A percentile compares a stretch with the other conserved stretches of the same genome.
Evolutionary conservation across 2,113 vertebrate species (phyloP).

Genomic region (Edolisoma coerulescens): DNA sequence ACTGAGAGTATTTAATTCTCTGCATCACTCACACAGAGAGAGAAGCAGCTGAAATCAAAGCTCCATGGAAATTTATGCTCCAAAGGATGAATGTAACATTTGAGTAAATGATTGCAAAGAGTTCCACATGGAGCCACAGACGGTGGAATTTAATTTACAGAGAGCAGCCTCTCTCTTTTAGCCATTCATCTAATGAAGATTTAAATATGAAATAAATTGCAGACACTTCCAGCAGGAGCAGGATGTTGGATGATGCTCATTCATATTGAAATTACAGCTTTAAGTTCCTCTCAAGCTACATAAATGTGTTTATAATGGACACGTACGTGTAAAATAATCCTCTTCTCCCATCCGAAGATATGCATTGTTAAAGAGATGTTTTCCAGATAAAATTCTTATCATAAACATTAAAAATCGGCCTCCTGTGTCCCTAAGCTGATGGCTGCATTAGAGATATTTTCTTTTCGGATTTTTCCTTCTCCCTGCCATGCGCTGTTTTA

Average conservation of each 20-base stretch:
- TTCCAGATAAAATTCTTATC: neutral
- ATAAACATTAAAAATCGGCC: neutral
- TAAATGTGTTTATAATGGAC: neutral
- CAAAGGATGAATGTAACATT: neutral
- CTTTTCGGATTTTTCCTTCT: neutral
- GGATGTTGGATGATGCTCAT: slow-evolving; percentile 9
- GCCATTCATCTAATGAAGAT: neutral
- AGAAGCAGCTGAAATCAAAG: neutral
- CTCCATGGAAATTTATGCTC: neutral
- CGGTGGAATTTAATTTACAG: neutral
- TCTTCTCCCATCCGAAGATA: neutral
- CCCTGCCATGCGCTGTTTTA: neutral
- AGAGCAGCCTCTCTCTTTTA: neutral
- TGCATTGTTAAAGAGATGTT: neutral
- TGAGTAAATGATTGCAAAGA: neutral
- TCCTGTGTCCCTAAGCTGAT: neutral
- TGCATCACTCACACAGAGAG: neutral
- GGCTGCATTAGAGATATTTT: neutral
- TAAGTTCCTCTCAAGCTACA: neutral
- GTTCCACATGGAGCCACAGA: neutral
- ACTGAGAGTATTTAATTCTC: neutral
- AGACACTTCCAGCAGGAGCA: slow-evolving; percentile 35
- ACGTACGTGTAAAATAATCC: neutral
- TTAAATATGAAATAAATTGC: slow-evolving; percentile 43
- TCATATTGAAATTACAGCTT: slow-evolving; percentile 37